phyloP scores from a whole-genome alignment of 1,140 invertebrate genomes.

The Penaeus chinensis region DNA sequence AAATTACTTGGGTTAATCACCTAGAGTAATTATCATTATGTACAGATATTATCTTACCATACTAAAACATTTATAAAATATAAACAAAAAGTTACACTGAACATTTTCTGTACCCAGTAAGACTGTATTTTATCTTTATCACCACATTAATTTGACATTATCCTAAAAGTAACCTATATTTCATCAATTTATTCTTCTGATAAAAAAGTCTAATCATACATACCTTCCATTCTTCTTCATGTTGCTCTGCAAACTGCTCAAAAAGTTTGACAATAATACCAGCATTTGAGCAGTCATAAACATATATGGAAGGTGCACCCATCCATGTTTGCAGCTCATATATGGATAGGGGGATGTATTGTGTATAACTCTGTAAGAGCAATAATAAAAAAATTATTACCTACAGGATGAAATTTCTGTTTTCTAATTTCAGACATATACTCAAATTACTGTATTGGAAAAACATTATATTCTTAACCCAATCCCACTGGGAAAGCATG shows the following conservation, averaged over 20 bases:
- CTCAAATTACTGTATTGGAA: no score
- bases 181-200: not conserved
- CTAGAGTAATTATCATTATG: not conserved
- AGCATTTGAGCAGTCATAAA: conserved; percentile 99
- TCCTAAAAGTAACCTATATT: not conserved
- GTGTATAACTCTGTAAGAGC: conserved; percentile 86
- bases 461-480: not conserved
- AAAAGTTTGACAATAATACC: conserved; percentile 95
- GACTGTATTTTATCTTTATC: no score
- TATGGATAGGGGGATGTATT: conserved; percentile 98
- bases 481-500: no score
- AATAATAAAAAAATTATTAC: conserved; percentile 15
- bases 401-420: no score
- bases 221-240: conserved; percentile 86
- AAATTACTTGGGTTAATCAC: not conserved
- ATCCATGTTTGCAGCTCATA: conserved; percentile 99
- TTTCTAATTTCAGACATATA: no score
- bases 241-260: conserved; percentile 90
- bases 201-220: conserved; percentile 9
- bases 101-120: no score
- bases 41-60: no score
- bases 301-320: conserved; percentile 98
- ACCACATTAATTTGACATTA: no score
- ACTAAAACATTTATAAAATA: no score
- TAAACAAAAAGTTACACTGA: no score